phyloP scores from a whole-genome alignment of 2,113 vertebrate genomes.

The Balaenoptera acutorostrata region DNA sequence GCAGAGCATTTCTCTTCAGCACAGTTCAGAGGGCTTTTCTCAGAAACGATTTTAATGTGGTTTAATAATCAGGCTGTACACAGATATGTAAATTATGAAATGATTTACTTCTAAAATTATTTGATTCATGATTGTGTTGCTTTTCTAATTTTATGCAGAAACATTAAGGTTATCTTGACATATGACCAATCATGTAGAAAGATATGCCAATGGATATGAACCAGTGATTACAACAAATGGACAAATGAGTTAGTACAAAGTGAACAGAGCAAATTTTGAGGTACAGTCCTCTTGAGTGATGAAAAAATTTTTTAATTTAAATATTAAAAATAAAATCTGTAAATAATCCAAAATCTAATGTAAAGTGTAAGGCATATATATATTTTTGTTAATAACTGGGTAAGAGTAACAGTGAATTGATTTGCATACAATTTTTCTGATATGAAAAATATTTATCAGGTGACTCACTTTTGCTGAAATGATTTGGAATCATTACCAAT shows the following conservation, averaged over 20 bases:
- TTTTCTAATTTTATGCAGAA: background rate
- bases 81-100: background rate
- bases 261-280: background rate
- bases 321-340: background rate
- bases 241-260: background rate
- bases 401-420: background rate
- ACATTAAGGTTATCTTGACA: background rate
- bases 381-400: background rate
- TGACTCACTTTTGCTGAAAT: background rate
- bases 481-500: background rate
- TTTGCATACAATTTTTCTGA: background rate
- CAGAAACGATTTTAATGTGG: background rate
- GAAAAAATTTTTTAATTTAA: background rate
- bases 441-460: background rate
- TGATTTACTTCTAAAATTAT: background rate
- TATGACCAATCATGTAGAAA: background rate
- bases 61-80: background rate
- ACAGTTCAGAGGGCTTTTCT: background rate
- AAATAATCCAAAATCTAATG: background rate
- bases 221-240: background rate
- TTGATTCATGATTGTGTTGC: background rate
- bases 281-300: background rate
- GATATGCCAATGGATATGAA: background rate
- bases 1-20: background rate
- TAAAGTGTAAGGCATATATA: background rate